A percentile compares a stretch with the other conserved stretches of the same genome.
Evolutionary conservation across 2,888 invertebrate genomes (phyloP).

Genomic region (Balanococcus diminutus): DNA sequence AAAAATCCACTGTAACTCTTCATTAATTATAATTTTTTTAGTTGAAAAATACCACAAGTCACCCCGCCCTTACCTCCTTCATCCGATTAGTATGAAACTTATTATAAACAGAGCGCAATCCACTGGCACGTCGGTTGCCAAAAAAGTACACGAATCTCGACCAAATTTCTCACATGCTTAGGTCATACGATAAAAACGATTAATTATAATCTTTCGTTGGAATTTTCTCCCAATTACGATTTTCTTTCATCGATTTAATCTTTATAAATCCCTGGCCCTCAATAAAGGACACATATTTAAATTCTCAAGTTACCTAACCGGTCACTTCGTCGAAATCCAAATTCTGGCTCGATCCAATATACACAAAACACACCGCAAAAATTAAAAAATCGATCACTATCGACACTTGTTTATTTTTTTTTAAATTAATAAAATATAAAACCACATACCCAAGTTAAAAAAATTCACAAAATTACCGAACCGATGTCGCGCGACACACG

Average conservation of each 20-base stretch:
- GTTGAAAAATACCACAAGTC: not conserved
- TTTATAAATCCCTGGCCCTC: not conserved
- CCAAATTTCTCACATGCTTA: not conserved
- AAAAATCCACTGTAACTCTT: not conserved
- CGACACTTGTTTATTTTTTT: not conserved
- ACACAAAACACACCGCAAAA: not conserved
- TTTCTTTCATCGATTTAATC: not conserved
- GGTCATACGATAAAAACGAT: too few relatives aligned
- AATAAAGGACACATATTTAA: not conserved
- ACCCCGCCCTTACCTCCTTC: not conserved
- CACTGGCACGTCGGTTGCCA: not conserved
- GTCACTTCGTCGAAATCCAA: not conserved
- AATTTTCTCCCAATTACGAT: not conserved
- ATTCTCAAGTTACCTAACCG: not conserved
- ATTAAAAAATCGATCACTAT: not conserved
- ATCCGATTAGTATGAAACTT: not conserved
- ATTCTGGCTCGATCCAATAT: not conserved
- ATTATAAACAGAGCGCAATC: not conserved
- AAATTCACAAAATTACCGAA: not conserved
- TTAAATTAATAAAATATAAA: not conserved
- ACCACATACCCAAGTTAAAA: constrained; percentile 1
- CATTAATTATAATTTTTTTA: not conserved
- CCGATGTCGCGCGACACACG: not conserved
- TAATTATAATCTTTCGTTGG: not conserved
- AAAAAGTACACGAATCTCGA: not conserved